Evolutionary conservation across 2,888 invertebrate species (phyloP), one percentile per base, ranked within the genome.

Genomic region (Graphium colonna): DNA sequence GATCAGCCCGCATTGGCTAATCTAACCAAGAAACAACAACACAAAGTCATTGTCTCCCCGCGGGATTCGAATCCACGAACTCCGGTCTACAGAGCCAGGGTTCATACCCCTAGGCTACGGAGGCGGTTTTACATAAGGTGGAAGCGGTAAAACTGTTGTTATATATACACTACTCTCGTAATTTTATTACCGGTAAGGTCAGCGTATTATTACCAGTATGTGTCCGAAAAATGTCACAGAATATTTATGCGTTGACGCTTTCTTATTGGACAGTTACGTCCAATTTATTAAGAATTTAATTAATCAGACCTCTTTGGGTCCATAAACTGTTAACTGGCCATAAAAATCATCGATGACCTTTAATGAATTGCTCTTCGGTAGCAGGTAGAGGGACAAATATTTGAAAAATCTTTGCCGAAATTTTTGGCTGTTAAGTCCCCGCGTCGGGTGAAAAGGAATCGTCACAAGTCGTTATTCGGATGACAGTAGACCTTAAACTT

Each of bases 281-380:
- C 73, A 71, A 76, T 79, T 76, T 73, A 78, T 72, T 73, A 69
- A 74, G 74, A 73, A 71, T 79, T 79, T 75, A 79, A 86, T 87
- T 82, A 83, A 83, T 85, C 79, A 79, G 75, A 64, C 67, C 60
- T 56, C 52, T 62, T 65, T 63, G 60, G 63, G 68, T 63, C 67
- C 71, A 80, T 84, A 87, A 84, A 86, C 81, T 76, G 61, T 71
- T 60, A 65, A 64, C 59, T 70, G 65, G 75, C 73, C 73, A 82
- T 85, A 85, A 85, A 82, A 68, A 67, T 79, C 77, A 75, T 80
- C 83, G 83, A 84, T 81, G 71, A 68, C 64, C 75, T 62, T 73
- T 83, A 88, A 87, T 88, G 84, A 86, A 88, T 87, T 86, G 82
- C 80, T 75, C 71, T 71, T 73, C 73, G 62, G 78, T 77, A 77